Base-by-base conservation (phyloP, 2,888 invertebrate species). In the Cheilosia grossa region DNA sequence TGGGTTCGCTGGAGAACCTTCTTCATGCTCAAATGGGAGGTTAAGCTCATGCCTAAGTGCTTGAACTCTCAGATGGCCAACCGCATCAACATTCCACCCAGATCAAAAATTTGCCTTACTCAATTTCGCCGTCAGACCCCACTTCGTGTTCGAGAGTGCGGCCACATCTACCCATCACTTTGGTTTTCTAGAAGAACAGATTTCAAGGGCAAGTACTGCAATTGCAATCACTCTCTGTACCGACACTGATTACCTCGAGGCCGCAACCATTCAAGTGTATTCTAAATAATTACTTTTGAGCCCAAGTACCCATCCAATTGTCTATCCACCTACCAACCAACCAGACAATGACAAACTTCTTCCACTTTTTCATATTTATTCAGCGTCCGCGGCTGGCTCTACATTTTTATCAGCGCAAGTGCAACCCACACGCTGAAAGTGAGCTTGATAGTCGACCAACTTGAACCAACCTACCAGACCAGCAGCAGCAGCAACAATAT, bases 261-360 rank as follows among this genome's bases (percentile, higher is more conserved):
- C 67, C 54, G 53, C 73, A 56, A 30, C 30, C 40, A 69, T 67
- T 73, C 63, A 78, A 83, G 82, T 79, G 82, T 79, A 83, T 74
- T 79, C 69, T 66, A 83, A 83, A 83, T 83, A 83, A 83, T 83
- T 70, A 75, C 79, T 70, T 70, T 49, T 37, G 54, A 42, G 13
- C 47, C 24, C 49, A 70, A 83, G 74, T 61, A 53, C 61, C 33
- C 59, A 58, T 66, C 53, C 74, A 73, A 74, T 49, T 61, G 72
- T 78, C 82, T 59, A 81, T 81, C 70, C 58, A 75, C 70, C 63
- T 74, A 54, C 33, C 72, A 54, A 72, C 72, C 67, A 63, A 54
- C 63, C 47, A 54, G 82, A 75, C 83, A 79, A 80, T 83, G 83
- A 83, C 80, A 74, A 80, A 79, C 64, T 70, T 58, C 80, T 59